A percentile compares a stretch with the other conserved stretches of the same genome.
These are phyloP conservation scores for Hyles euphorbiae DNA, from an alignment of 1,140 invertebrate species.

Conservation along the genomic window DNA sequence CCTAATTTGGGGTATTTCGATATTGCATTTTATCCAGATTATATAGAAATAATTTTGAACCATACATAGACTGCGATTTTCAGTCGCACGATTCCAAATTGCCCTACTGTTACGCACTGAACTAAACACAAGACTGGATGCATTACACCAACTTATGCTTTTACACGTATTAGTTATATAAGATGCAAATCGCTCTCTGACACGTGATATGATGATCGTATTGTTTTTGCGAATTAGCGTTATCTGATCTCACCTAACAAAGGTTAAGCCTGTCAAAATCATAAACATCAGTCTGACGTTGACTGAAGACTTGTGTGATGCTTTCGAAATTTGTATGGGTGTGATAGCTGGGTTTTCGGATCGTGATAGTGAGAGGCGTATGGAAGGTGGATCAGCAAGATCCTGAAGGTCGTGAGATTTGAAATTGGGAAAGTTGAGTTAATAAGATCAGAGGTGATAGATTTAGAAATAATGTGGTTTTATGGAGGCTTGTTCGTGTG, in stretches of 20 bases:
- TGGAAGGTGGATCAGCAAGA: no score
- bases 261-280: conserved; percentile 9
- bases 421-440: no score
- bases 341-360: not conserved
- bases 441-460: no score
- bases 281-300: conserved; percentile 3
- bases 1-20: no score
- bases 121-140: conserved; percentile 14
- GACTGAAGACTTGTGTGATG: conserved; percentile 3
- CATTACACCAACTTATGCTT: conserved; percentile 27
- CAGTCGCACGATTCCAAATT: not conserved
- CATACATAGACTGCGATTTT: not conserved
- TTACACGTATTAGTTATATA: conserved; percentile 53
- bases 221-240: conserved; percentile 11
- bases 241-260: conserved; percentile 10
- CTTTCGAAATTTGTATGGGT: conserved; percentile 1
- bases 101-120: not conserved
- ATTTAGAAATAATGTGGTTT: no score
- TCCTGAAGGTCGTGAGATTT: no score
- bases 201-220: not conserved
- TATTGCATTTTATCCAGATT: no score
- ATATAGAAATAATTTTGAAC: no score
- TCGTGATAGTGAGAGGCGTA: no score
- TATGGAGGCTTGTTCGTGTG: no score
- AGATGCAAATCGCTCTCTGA: conserved; percentile 25